A percentile compares a stretch with the other conserved stretches of the same genome.
Evolutionary conservation across 2,797 vertebrate genomes (phyloP).

Genomic region (Brotula barbata): DNA sequence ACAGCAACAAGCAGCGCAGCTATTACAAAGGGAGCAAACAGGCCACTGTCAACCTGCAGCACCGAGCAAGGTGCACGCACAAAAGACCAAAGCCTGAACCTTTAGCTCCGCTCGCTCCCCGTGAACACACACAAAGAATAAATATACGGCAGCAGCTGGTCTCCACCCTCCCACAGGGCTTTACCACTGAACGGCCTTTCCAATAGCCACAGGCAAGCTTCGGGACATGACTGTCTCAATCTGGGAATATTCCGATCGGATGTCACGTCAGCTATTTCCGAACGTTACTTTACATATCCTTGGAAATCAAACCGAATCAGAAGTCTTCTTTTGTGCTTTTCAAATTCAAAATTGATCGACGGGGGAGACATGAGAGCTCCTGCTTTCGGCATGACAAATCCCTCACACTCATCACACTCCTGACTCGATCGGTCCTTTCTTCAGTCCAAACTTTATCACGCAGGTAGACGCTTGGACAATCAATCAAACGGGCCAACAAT

Average conservation of each 20-base stretch:
- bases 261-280: conserved; percentile 24
- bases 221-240: conserved; percentile 49
- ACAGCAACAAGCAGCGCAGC: conserved; percentile 35
- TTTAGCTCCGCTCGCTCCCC: conserved; percentile 14
- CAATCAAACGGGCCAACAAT: too few species aligned
- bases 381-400: not conserved
- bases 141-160: conserved; percentile 19
- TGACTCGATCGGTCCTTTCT: conserved; percentile 6
- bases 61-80: conserved; percentile 31
- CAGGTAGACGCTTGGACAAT: too few species aligned
- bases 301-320: conserved; percentile 29
- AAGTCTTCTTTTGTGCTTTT: not conserved
- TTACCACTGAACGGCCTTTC: conserved; percentile 44
- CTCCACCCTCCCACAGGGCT: conserved; percentile 45
- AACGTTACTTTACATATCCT: conserved; percentile 26
- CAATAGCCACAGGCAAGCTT: conserved; percentile 47
- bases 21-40: conserved; percentile 40
- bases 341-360: conserved; percentile 5
- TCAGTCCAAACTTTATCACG: too few species aligned
- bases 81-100: conserved; percentile 4
- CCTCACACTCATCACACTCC: not conserved
- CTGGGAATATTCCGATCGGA: conserved; percentile 30
- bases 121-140: conserved; percentile 26
- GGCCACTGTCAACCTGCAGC: conserved; percentile 39
- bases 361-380: conserved; percentile 3